phyloP scores from a whole-genome alignment of 2,888 invertebrate genomes.

The Phania funesta region DNA sequence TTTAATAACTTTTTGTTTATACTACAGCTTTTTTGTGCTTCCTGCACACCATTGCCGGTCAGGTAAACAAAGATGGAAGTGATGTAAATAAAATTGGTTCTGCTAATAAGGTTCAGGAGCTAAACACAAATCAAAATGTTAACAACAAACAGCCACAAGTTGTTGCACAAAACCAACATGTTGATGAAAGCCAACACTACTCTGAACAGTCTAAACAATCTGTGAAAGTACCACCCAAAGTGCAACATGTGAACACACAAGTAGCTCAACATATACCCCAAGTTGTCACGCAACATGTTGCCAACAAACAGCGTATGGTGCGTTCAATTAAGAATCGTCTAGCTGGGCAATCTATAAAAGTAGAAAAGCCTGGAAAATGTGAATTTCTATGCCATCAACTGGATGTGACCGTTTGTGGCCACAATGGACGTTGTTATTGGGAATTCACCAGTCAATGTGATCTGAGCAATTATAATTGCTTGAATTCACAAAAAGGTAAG shows the following conservation, averaged over 20 bases:
- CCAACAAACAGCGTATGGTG: conserved; percentile 23
- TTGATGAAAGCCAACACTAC: neutral
- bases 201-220: neutral
- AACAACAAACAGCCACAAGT: neutral
- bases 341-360: neutral
- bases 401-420: conserved; percentile 71
- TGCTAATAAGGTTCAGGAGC: neutral
- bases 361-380: conserved; percentile 62
- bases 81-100: neutral
- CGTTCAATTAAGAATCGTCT: neutral
- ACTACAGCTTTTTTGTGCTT: conserved; percentile 8
- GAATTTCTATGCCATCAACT: conserved; percentile 70
- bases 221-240: conserved; percentile 12
- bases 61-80: neutral
- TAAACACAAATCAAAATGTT: neutral
- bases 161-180: neutral
- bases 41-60: neutral
- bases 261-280: conserved; percentile 54
- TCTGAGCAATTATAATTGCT: conserved; percentile 74
- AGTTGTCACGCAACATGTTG: conserved; percentile 57
- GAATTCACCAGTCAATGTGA: conserved; percentile 72
- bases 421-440: conserved; percentile 74
- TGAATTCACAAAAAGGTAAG: conserved; percentile 71
- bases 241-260: conserved; percentile 37
- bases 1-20: neutral